These are phyloP conservation scores for Euphonia xanthogaster DNA, from an alignment of 2,797 vertebrate genomes.

Conservation along the genomic window DNA sequence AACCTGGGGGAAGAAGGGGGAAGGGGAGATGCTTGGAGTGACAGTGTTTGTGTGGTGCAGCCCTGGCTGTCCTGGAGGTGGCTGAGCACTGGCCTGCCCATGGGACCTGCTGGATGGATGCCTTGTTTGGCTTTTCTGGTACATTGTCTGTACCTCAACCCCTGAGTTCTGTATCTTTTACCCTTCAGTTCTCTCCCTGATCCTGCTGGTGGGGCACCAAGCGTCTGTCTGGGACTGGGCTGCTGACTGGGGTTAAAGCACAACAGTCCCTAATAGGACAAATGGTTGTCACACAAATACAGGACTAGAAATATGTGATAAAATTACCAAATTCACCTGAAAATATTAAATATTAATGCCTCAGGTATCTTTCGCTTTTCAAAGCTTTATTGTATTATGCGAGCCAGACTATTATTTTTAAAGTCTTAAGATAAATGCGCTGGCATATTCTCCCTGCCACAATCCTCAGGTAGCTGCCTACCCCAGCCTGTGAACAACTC, in stretches of 20 bases:
- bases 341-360: background rate
- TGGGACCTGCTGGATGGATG: background rate
- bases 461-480: background rate
- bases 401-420: background rate
- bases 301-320: background rate
- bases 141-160: background rate
- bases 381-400: background rate
- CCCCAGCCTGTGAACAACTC: background rate
- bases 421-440: background rate
- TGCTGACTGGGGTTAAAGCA: background rate
- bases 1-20: background rate
- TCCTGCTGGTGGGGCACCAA: background rate
- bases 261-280: background rate
- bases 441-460: background rate
- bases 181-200: rapidly evolving
- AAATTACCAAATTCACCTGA: background rate
- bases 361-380: background rate
- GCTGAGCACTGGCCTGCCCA: background rate
- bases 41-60: background rate
- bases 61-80: background rate
- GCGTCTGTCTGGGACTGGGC: background rate
- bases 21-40: background rate
- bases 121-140: background rate
- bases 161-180: background rate
- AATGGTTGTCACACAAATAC: background rate